phyloP scores from a whole-genome alignment of 2,797 vertebrate genomes.

The Anolis apletophallus region DNA sequence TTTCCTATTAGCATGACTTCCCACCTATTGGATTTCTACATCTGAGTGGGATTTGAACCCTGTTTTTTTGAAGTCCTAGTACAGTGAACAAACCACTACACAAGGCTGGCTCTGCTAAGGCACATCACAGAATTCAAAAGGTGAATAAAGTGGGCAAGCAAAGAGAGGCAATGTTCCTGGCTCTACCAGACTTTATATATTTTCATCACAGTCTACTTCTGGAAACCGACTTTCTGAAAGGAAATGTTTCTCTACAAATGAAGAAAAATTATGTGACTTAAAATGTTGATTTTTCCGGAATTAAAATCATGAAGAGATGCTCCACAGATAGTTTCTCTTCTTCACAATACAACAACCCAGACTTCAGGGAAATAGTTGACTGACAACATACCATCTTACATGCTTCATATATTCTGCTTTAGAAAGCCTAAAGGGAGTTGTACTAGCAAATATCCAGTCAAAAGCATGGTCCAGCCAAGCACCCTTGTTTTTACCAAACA shows the following conservation, averaged over 20 bases:
- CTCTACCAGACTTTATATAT: background rate
- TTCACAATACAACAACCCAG: background rate
- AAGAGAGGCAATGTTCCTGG: background rate
- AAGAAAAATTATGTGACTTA: background rate
- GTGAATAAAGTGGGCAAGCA: background rate
- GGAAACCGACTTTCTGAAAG: background rate
- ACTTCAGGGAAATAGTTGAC: no score
- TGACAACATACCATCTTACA: no score
- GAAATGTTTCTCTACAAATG: background rate
- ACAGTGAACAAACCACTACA: no score
- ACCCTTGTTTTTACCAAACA: background rate
- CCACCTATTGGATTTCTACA: background rate
- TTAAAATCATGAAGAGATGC: background rate
- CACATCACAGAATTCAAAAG: background rate
- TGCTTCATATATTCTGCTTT: background rate
- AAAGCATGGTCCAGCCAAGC: background rate
- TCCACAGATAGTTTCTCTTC: background rate
- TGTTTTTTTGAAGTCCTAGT: no score
- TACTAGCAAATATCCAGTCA: background rate
- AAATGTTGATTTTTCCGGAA: background rate
- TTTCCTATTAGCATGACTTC: no score
- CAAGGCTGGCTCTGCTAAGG: background rate
- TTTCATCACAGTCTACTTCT: background rate
- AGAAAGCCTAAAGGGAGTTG: background rate
- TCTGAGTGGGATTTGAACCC: background rate